Conservation (phyloP, 2,113 vertebrate genomes). For the Lichenostomus cassidix region DNA sequence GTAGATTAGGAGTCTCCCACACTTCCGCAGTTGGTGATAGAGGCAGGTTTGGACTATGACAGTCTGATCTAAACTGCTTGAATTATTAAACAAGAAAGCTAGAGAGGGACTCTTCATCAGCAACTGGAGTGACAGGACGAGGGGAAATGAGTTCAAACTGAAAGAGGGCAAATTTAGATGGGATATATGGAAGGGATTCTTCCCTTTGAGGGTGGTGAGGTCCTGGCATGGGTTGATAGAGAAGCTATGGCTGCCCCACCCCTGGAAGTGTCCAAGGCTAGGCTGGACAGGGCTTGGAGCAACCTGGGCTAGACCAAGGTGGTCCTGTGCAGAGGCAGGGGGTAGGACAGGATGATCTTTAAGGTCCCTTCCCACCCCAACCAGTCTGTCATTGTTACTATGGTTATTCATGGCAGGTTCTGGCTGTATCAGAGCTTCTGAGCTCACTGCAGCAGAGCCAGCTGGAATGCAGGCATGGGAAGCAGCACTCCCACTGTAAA, state of each 20-base stretch:
- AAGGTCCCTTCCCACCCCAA: not conserved
- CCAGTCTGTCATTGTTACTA: not conserved
- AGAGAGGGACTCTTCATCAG: not conserved
- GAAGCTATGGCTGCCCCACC: not conserved
- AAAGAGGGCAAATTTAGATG: not conserved
- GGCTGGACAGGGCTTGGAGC: not conserved
- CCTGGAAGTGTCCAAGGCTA: not conserved
- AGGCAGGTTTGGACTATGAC: not conserved
- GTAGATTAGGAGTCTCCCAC: not conserved
- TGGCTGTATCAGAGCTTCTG: not conserved
- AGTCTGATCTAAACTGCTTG: too few species aligned
- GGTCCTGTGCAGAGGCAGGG: not conserved
- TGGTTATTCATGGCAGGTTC: not conserved
- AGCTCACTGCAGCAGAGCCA: not conserved
- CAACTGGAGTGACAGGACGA: not conserved
- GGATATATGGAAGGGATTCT: not conserved
- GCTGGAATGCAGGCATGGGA: not conserved
- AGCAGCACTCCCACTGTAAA: not conserved
- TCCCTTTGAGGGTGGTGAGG: rapidly evolving
- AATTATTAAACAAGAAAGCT: not conserved
- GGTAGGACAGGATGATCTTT: not conserved
- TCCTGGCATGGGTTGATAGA: not conserved
- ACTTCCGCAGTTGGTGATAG: not conserved
- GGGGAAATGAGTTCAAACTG: not conserved
- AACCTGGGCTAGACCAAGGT: not conserved